These are phyloP conservation scores for Chromis chromis DNA, from an alignment of 2,797 vertebrate genomes.

Conservation along the genomic window DNA sequence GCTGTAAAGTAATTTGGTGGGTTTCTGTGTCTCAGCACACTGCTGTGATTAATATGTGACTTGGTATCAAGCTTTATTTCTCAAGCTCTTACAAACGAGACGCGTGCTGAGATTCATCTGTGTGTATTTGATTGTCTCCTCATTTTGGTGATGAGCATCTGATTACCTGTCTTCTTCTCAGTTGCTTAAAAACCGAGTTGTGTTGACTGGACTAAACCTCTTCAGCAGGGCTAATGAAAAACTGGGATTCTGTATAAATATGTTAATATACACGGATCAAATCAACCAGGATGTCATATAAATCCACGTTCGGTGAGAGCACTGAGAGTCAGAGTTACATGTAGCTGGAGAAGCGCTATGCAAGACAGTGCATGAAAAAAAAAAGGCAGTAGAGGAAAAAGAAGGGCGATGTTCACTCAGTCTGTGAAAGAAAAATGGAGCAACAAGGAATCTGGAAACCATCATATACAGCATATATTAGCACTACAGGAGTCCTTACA, in stretches of 20 bases:
- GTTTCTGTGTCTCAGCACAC: constrained; percentile 59
- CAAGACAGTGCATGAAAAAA: constrained; percentile 11
- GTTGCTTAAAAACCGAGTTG: constrained; percentile 16
- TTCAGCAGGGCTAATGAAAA: constrained; percentile 20
- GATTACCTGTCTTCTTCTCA: constrained; percentile 29
- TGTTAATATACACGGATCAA: constrained; percentile 16
- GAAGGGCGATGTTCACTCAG: background rate
- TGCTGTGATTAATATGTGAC: constrained; percentile 58
- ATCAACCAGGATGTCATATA: constrained; percentile 19
- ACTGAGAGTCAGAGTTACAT: constrained; percentile 14
- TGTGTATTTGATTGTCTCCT: constrained; percentile 50
- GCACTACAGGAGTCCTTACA: background rate
- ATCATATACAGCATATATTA: background rate
- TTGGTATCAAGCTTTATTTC: constrained; percentile 55
- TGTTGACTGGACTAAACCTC: constrained; percentile 1
- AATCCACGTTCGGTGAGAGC: constrained; percentile 13
- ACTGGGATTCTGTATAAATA: constrained; percentile 19
- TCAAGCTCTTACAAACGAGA: constrained; percentile 56
- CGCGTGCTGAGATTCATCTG: constrained; percentile 45
- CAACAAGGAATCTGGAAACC: constrained; percentile 6
- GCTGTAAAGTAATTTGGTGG: constrained; percentile 64
- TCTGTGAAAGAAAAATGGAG: constrained; percentile 11
- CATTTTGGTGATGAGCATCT: constrained; percentile 33
- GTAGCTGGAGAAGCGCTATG: constrained; percentile 3
- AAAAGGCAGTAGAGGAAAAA: constrained; percentile 14